phyloP scores from a whole-genome alignment of 2,797 vertebrate genomes.

The Rhynchotus rufescens region DNA sequence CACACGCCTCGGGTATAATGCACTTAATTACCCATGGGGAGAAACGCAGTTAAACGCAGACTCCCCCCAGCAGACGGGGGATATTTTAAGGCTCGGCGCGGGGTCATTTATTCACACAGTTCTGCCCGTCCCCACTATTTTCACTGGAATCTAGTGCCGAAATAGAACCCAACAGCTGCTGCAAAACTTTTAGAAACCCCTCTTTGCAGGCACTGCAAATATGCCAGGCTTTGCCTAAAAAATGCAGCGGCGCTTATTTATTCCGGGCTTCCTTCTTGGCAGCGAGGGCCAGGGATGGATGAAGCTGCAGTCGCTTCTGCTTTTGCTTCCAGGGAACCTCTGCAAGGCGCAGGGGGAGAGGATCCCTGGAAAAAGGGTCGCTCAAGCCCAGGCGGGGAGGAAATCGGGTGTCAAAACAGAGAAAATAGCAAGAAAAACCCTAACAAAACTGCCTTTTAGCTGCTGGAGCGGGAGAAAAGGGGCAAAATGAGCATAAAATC shows the following conservation, averaged over 20 bases:
- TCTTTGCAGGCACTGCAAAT: conserved; percentile 56
- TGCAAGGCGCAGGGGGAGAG: not conserved
- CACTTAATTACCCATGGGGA: not conserved
- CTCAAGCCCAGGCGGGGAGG: not conserved
- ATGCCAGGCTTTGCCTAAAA: conserved; percentile 55
- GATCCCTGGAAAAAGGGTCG: not conserved
- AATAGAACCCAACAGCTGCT: conserved; percentile 81
- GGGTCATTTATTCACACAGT: conserved; percentile 76
- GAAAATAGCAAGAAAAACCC: not conserved
- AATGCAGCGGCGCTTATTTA: conserved; percentile 27
- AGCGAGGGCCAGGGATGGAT: not conserved
- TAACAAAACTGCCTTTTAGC: not conserved
- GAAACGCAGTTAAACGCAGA: not conserved
- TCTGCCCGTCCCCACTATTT: conserved; percentile 75
- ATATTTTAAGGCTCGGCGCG: conserved; percentile 72
- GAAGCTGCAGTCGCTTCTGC: conserved; percentile 19
- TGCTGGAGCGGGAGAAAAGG: not conserved
- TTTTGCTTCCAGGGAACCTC: conserved; percentile 26
- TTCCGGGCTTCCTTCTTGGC: not conserved
- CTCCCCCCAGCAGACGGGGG: conserved; percentile 43
- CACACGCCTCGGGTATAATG: not conserved
- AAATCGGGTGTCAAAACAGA: not conserved
- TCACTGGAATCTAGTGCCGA: conserved; percentile 74
- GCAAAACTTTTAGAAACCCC: conserved; percentile 66
- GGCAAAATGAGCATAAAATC: not conserved